Percentiles rank a stretch among this genome's conserved stretches.
These are phyloP conservation scores for Stegastes partitus DNA, from an alignment of 2,113 vertebrate species.

Conservation along the genomic window DNA sequence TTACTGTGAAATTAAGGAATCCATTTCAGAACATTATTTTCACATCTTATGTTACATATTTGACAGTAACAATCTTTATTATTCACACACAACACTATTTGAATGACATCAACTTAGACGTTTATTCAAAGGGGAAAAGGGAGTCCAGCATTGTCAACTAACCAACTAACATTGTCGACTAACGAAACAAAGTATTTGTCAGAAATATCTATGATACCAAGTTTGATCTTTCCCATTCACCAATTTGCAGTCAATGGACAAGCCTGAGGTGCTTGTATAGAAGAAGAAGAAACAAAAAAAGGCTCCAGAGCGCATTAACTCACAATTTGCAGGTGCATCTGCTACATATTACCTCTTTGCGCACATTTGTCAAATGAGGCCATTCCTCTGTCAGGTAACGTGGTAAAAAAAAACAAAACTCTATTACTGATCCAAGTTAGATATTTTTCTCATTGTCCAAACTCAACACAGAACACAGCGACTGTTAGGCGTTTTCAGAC, in stretches of 20 bases:
- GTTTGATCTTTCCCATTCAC: slow-evolving; percentile 48
- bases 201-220: slow-evolving; percentile 35
- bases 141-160: slow-evolving; percentile 60
- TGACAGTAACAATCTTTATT: slow-evolving; percentile 78
- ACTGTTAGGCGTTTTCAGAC: slow-evolving; percentile 20
- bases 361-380: slow-evolving; percentile 28
- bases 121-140: slow-evolving; percentile 60
- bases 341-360: slow-evolving; percentile 52
- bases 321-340: slow-evolving; percentile 50
- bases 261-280: slow-evolving; percentile 44
- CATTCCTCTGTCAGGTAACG: slow-evolving; percentile 32
- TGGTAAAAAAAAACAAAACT: neutral
- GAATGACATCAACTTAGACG: slow-evolving; percentile 75
- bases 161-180: slow-evolving; percentile 21
- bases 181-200: slow-evolving; percentile 46
- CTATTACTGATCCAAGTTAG: neutral
- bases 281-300: too few relatives aligned
- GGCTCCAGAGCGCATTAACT: slow-evolving; percentile 31
- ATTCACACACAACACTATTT: slow-evolving; percentile 78
- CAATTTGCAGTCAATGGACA: slow-evolving; percentile 70
- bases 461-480: slow-evolving; percentile 20
- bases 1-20: slow-evolving; percentile 75
- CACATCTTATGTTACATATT: slow-evolving; percentile 84
- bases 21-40: slow-evolving; percentile 77
- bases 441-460: neutral